A percentile compares a stretch with the other conserved stretches of the same genome.
Conservation (phyloP, 2,888 invertebrate species). For the Phytoseiulus persimilis region DNA sequence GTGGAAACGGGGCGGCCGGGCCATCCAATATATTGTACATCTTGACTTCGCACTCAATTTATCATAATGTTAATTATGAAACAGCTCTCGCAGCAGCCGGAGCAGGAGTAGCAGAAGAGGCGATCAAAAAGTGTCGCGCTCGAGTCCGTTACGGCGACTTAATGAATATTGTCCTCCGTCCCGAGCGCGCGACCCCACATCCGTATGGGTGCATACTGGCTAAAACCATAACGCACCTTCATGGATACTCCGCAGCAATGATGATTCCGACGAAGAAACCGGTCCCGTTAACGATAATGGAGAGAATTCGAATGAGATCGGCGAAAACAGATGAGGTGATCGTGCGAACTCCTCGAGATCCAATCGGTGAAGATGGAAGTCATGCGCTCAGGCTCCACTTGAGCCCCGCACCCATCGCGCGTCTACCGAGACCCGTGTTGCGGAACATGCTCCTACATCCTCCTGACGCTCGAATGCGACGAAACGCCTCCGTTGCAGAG, state of each 20-base stretch:
- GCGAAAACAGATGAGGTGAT: not conserved
- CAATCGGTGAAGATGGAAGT: not conserved
- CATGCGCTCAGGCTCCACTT: too few relatives aligned
- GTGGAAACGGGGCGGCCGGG: not conserved
- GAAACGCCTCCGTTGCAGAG: not conserved
- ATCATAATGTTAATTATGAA: constrained; percentile 30
- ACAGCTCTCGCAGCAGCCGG: not conserved
- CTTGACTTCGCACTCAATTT: constrained; percentile 18
- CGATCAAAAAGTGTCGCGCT: not conserved
- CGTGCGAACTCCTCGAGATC: not conserved
- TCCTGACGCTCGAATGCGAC: not conserved
- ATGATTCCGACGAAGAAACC: not conserved
- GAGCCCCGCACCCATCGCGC: too few relatives aligned
- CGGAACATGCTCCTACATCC: not conserved
- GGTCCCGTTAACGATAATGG: not conserved
- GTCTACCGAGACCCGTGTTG: too few relatives aligned
- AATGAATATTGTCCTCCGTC: not conserved
- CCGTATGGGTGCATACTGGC: not conserved
- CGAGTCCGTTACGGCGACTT: not conserved
- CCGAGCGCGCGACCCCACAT: not conserved
- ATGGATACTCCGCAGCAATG: not conserved
- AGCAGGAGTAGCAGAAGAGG: not conserved
- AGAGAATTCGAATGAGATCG: not conserved
- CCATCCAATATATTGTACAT: not conserved
- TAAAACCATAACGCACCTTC: not conserved